Evolutionary conservation across 1,140 invertebrate genomes (phyloP).

Genomic region (Cherax destructor): DNA sequence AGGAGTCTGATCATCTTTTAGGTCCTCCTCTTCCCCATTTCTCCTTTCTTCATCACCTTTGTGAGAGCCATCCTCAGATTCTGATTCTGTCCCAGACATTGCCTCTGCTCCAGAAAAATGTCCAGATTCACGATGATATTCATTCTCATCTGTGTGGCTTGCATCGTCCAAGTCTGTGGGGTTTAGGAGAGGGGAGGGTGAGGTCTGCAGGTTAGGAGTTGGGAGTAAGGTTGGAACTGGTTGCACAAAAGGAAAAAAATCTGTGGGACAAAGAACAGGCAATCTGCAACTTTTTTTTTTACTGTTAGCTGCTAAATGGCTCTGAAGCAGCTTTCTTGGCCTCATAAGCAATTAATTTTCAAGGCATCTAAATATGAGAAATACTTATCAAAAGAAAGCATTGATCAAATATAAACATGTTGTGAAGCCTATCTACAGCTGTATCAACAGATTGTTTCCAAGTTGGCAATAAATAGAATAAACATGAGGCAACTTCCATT

Average conservation of each 20-base stretch:
- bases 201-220: conserved; percentile 50
- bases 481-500: background rate
- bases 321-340: conserved; percentile 18
- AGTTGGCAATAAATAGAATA: background rate
- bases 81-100: conserved; percentile 70
- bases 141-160: conserved; percentile 76
- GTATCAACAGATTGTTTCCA: background rate
- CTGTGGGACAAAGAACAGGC: conserved; percentile 38
- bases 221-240: conserved; percentile 2
- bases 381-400: conserved; percentile 27
- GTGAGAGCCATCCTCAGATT: conserved; percentile 78
- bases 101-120: conserved; percentile 66
- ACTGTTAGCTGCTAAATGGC: conserved; percentile 24
- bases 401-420: conserved; percentile 2
- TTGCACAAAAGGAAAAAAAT: conserved; percentile 7
- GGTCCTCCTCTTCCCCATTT: conserved; percentile 74
- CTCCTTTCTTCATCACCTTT: conserved; percentile 77
- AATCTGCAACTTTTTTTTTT: conserved; percentile 13
- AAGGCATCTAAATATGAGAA: conserved; percentile 31
- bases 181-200: conserved; percentile 64
- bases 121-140: conserved; percentile 71
- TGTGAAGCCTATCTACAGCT: background rate
- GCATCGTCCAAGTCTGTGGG: conserved; percentile 75
- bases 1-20: conserved; percentile 74
- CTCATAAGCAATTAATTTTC: conserved; percentile 7